Percentiles rank a stretch among this genome's conserved stretches.
These are phyloP conservation scores for Acleris cristana DNA, from an alignment of 2,888 invertebrate genomes.

Conservation along the genomic window DNA sequence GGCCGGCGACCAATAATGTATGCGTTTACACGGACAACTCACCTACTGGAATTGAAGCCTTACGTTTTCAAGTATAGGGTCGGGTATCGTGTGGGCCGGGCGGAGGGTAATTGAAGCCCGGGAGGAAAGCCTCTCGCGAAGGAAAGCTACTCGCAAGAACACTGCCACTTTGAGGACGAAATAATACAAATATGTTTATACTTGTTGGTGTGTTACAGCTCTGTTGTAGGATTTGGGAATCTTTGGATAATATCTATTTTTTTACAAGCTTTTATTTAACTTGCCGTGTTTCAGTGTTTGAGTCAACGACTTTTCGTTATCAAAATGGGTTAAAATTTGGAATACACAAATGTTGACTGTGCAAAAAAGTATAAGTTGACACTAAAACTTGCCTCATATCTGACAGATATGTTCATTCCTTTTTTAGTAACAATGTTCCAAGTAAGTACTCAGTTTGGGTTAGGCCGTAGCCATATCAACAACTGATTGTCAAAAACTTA, in stretches of 20 bases:
- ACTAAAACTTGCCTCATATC: too few relatives aligned
- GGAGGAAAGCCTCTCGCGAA: constrained; percentile 8
- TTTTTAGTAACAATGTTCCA: too few relatives aligned
- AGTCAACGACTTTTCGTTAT: too few relatives aligned
- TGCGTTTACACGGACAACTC: constrained; percentile 25
- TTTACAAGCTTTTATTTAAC: neutral
- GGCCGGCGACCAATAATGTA: constrained; percentile 30
- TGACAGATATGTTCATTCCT: too few relatives aligned
- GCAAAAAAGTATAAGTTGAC: too few relatives aligned
- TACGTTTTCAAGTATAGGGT: constrained; percentile 3
- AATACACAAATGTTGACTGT: too few relatives aligned
- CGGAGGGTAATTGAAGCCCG: constrained; percentile 24
- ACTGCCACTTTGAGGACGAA: constrained; percentile 38
- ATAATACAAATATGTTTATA: constrained; percentile 27
- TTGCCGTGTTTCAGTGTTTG: neutral
- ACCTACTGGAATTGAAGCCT: constrained; percentile 4
- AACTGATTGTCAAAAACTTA: too few relatives aligned
- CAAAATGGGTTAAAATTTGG: too few relatives aligned
- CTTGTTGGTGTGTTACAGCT: constrained; percentile 16
- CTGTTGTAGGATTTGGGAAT: neutral
- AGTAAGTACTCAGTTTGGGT: too few relatives aligned
- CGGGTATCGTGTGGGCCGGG: neutral
- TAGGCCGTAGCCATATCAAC: too few relatives aligned
- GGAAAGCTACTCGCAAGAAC: constrained; percentile 33
- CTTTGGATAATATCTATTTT: neutral